Conservation (phyloP, 2,113 vertebrate species). For the Sardina pilchardus region DNA sequence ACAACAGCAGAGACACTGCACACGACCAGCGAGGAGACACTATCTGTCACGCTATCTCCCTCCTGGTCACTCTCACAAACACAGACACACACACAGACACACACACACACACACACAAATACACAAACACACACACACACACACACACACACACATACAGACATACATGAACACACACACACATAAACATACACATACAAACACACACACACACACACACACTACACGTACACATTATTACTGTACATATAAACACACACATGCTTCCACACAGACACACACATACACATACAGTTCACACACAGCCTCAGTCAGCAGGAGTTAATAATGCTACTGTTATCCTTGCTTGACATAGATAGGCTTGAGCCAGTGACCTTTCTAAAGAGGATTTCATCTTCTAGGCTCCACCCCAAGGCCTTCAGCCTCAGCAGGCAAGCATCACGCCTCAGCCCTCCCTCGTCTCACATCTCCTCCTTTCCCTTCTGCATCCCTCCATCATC, state of each 20-base stretch:
- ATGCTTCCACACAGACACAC: neutral
- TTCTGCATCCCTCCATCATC: neutral
- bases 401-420: neutral
- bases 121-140: neutral
- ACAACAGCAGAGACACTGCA: neutral
- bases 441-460: neutral
- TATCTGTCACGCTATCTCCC: neutral
- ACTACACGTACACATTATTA: too few relatives aligned
- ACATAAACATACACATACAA: neutral
- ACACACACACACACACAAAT: neutral
- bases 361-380: neutral
- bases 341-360: slow-evolving; percentile 11
- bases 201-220: neutral
- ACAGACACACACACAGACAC: neutral
- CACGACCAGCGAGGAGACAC: neutral
- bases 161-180: neutral
- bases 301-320: neutral
- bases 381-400: slow-evolving; percentile 1
- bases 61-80: neutral
- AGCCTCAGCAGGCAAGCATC: neutral
- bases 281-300: slow-evolving; percentile 3
- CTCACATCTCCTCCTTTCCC: neutral
- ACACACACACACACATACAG: neutral
- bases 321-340: neutral
- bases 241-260: neutral